Base-by-base conservation (phyloP, 2,113 vertebrate genomes). In the Numida meleagris region DNA sequence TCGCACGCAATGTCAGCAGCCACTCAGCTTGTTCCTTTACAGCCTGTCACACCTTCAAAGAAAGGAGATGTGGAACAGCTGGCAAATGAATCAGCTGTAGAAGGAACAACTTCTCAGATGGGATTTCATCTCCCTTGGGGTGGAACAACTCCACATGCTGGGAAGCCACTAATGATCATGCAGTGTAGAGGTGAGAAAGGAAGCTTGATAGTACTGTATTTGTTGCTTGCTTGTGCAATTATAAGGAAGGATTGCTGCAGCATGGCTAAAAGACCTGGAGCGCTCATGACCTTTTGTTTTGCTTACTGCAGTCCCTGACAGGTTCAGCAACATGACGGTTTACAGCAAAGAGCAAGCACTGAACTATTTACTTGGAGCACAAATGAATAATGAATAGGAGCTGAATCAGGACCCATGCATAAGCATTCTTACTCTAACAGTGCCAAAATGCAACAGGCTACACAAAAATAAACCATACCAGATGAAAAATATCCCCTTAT, bases 1-100 rank as follows among this genome's bases (percentile, higher is more conserved):
- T 73, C 4, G 73, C 95, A 96, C 68, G 82, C 94, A 8, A 89
- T 92, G 93, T 6, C 81, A 65, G 94, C 83, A 70, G 84, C 79
- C 61, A 25, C 85, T 33, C 58, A 0, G 6, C 86, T 38, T 51
- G 82, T 40, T 89, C 61, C 65, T 40, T 16, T 74, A 5, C 91
- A 51, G 91, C 50, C 85, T 23, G 71, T 75, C 92, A 61, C 91
- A 74, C 83, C 88, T 84, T 18, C 88, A 51, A 6, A 59, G 94
- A 18, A 33, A 66, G 25, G 42, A 58, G 57, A 74, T 14, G 1
- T 42, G 9, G 3, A 71, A 78, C 93, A 95, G 95, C 93, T 94
- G 90, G 76, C 27, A 4, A 10, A 46, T 11, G 82, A 86, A 63
- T 9, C 86, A 67, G 80, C 57, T 61, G 4, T 2, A 31, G 82